A percentile compares a stretch with the other conserved stretches of the same genome.
These are phyloP conservation scores for Acleris literana DNA, from an alignment of 2,888 invertebrate genomes.

Conservation along the genomic window DNA sequence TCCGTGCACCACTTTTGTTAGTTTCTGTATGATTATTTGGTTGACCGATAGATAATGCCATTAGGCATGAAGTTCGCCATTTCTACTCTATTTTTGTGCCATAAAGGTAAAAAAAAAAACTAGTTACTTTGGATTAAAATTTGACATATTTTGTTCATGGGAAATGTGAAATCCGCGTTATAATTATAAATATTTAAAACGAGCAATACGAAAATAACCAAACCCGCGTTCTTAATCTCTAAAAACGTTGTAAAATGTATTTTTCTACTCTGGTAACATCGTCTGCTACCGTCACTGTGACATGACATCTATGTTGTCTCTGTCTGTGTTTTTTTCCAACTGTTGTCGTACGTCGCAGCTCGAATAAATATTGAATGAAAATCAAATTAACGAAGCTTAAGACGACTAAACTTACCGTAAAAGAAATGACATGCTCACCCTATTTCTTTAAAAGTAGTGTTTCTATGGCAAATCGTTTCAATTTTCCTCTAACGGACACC, in stretches of 20 bases:
- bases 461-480: conserved; percentile 8
- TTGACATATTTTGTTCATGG: too few species aligned
- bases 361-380: conserved; percentile 31
- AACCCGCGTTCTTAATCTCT: neutral
- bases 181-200: too few species aligned
- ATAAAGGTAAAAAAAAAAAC: too few species aligned
- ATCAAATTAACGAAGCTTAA: conserved; percentile 21
- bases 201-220: too few species aligned
- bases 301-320: neutral
- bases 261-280: conserved; percentile 11
- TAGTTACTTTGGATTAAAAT: too few species aligned
- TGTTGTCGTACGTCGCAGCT: conserved; percentile 31
- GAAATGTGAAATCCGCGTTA: too few species aligned
- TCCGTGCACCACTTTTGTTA: too few species aligned
- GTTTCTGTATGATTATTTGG: too few species aligned
- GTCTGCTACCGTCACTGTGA: conserved; percentile 17
- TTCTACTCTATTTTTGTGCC: too few species aligned
- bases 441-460: conserved; percentile 3
- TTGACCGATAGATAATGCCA: too few species aligned
- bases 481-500: conserved; percentile 2
- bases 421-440: conserved; percentile 2
- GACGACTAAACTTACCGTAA: conserved; percentile 3
- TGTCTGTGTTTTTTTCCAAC: conserved; percentile 24
- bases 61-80: too few species aligned
- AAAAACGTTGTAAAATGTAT: neutral